Conservation (phyloP, 2,113 vertebrate species). For the cat (Felis catus) region DNA sequence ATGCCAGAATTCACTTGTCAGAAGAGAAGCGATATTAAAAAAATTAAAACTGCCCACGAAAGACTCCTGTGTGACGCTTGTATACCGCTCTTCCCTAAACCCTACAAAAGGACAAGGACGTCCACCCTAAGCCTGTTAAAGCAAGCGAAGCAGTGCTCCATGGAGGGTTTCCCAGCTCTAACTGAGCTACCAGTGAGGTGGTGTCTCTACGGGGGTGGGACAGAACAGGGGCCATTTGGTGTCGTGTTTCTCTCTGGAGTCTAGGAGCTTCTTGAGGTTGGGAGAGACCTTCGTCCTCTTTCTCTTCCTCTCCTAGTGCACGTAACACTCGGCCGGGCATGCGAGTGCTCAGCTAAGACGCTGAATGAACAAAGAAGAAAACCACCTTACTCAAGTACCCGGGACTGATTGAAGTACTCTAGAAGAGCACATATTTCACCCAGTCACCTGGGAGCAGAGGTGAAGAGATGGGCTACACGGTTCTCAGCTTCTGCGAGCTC, state of each 20-base stretch:
- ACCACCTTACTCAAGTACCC: no score
- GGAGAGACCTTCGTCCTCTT: not conserved
- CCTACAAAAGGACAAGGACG: not conserved
- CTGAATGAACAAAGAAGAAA: not conserved
- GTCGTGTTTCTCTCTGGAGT: not conserved
- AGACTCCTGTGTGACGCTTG: not conserved
- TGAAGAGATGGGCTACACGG: not conserved
- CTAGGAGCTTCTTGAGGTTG: not conserved
- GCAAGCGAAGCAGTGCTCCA: not conserved
- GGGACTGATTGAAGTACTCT: not conserved
- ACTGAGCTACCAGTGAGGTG: rapidly evolving
- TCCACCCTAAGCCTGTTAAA: not conserved
- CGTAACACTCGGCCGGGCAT: not conserved
- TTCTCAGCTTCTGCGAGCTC: not conserved
- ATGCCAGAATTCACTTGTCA: not conserved
- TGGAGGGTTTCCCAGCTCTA: not conserved
- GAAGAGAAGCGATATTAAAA: not conserved
- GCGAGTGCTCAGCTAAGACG: not conserved
- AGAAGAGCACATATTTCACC: no score
- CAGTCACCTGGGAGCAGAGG: not conserved
- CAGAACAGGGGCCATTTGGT: not conserved
- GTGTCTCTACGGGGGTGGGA: not conserved
- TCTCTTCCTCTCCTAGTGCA: not conserved
- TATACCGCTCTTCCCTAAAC: not conserved
- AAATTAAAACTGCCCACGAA: not conserved